These are phyloP conservation scores for Drosophila hamatofila DNA, from an alignment of 2,888 invertebrate species.

Conservation along the genomic window DNA sequence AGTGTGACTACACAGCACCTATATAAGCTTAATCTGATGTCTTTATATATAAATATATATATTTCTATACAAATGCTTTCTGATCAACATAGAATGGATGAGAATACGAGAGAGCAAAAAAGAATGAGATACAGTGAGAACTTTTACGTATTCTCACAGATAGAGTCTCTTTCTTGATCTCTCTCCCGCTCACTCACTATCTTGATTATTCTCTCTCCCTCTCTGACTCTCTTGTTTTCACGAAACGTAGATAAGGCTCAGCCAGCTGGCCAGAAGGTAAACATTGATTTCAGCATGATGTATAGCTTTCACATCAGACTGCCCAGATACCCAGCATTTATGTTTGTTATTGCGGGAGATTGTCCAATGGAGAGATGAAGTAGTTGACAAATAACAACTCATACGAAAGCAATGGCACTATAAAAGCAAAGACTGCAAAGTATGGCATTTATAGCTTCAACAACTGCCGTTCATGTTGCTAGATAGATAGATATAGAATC, in stretches of 20 bases:
- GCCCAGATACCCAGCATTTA: background rate
- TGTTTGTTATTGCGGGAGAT: background rate
- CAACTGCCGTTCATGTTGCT: background rate
- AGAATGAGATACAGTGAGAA: background rate
- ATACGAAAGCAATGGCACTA: background rate
- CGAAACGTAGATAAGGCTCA: background rate
- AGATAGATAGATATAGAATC: too few relatives aligned
- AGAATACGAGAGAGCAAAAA: background rate
- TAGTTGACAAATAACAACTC: background rate
- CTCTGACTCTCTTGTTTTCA: background rate
- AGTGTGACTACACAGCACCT: background rate
- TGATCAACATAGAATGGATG: background rate
- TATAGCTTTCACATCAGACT: background rate
- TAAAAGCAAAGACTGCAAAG: background rate
- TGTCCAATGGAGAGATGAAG: background rate
- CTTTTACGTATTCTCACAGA: background rate
- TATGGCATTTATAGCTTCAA: background rate
- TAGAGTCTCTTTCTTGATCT: background rate
- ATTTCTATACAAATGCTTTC: too few relatives aligned
- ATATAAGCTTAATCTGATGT: too few relatives aligned
- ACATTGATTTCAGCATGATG: constrained; percentile 4
- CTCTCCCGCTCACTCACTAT: background rate
- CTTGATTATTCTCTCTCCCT: background rate
- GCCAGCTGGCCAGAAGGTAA: background rate
- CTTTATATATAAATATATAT: background rate